These are phyloP conservation scores for Telenomus remus DNA, from an alignment of 1,140 invertebrate genomes.

Conservation along the genomic window DNA sequence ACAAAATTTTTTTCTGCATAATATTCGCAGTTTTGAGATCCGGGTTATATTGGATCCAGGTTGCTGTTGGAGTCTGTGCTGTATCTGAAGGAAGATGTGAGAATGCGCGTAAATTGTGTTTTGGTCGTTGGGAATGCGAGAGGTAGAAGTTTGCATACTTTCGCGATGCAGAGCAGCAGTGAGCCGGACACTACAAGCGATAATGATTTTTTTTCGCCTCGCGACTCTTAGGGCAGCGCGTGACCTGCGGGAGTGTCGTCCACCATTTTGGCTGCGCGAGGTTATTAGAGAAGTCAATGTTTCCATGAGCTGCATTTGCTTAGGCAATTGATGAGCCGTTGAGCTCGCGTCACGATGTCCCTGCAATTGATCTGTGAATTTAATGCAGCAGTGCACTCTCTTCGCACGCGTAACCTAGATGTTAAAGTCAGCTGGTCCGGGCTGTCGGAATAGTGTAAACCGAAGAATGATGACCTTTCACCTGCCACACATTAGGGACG, in stretches of 20 bases:
- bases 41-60: too few species aligned
- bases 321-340: background rate
- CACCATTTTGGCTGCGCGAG: slow-evolving; percentile 73
- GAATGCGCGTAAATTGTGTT: too few species aligned
- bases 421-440: slow-evolving; percentile 56
- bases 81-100: too few species aligned
- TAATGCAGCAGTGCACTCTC: slow-evolving; percentile 16
- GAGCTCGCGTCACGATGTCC: background rate
- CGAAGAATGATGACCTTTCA: slow-evolving; percentile 15
- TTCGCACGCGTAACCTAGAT: slow-evolving; percentile 43
- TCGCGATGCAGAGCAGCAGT: too few species aligned
- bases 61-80: too few species aligned
- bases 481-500: background rate
- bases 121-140: too few species aligned
- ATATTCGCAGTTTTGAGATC: too few species aligned
- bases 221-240: slow-evolving; percentile 1
- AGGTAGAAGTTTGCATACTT: too few species aligned
- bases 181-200: too few species aligned
- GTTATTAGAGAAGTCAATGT: slow-evolving; percentile 61
- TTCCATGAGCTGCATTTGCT: slow-evolving; percentile 11
- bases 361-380: background rate
- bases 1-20: too few species aligned
- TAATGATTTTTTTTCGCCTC: too few species aligned
- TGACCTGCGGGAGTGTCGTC: slow-evolving; percentile 68
- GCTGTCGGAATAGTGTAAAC: slow-evolving; percentile 30